Percentiles rank a stretch among this genome's conserved stretches.
phyloP scores from a whole-genome alignment of 1,140 invertebrate species.

The Zaprionus camerounensis region DNA sequence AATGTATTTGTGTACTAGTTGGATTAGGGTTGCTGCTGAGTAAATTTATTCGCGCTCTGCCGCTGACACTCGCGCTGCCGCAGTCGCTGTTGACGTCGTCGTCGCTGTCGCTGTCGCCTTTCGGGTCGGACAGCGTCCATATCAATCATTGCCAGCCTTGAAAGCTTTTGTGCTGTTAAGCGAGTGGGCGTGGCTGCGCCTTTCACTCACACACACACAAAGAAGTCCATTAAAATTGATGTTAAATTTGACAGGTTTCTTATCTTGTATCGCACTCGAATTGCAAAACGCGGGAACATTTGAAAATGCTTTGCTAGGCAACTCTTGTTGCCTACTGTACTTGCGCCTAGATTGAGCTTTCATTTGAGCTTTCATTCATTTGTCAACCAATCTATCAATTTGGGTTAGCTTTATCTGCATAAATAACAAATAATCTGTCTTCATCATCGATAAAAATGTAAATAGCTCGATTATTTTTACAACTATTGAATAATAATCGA shows the following conservation, averaged over 20 bases:
- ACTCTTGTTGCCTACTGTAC: slow-evolving; percentile 2
- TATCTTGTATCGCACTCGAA: neutral
- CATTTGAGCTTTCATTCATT: neutral
- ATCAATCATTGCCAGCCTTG: slow-evolving; percentile 57
- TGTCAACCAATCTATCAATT: too few species aligned
- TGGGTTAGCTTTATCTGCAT: too few species aligned
- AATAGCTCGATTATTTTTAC: too few species aligned
- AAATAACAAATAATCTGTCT: too few species aligned
- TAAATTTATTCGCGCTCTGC: slow-evolving; percentile 54
- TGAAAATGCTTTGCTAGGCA: neutral
- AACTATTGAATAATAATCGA: too few species aligned
- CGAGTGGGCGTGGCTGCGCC: slow-evolving; percentile 20
- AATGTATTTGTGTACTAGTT: slow-evolving; percentile 58
- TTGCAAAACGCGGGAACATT: neutral
- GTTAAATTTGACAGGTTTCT: neutral
- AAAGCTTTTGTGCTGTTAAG: slow-evolving; percentile 32
- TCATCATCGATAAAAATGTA: too few species aligned
- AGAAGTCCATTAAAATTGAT: slow-evolving; percentile 14
- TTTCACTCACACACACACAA: neutral
- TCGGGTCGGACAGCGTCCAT: slow-evolving; percentile 65
- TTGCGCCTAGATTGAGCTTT: neutral
- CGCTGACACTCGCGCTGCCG: slow-evolving; percentile 2
- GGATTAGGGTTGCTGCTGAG: slow-evolving; percentile 76
- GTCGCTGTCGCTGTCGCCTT: slow-evolving; percentile 7
- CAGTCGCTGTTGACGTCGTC: neutral